These are phyloP conservation scores for Acrocyrtus sp. DNA, from an alignment of 2,888 invertebrate genomes.

Conservation along the genomic window DNA sequence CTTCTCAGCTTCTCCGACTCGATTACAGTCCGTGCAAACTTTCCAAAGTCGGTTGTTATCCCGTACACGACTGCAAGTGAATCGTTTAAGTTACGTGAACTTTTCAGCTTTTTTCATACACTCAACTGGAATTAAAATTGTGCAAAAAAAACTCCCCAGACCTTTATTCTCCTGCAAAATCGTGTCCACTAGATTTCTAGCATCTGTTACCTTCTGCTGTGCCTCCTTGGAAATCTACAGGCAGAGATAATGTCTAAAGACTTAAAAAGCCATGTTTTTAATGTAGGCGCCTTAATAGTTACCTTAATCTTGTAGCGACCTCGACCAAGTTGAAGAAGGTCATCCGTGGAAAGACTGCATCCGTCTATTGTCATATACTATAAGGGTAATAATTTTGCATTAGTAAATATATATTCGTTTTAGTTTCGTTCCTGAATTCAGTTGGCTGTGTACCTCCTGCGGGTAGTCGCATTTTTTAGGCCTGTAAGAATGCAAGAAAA, in stretches of 20 bases:
- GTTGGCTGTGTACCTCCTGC: conserved; percentile 33
- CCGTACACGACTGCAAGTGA: conserved; percentile 69
- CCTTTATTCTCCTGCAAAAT: conserved; percentile 72
- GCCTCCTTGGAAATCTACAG: conserved; percentile 70
- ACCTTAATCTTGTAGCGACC: conserved; percentile 71
- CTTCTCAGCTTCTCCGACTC: conserved; percentile 71
- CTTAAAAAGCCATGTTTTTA: too few relatives aligned
- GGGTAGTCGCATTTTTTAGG: conserved; percentile 40
- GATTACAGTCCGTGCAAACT: conserved; percentile 72
- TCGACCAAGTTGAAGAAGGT: conserved; percentile 71
- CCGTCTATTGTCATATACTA: conserved; percentile 72
- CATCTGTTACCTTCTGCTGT: conserved; percentile 69
- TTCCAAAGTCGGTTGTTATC: conserved; percentile 76
- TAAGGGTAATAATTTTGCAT: background rate
- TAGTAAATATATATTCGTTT: too few relatives aligned
- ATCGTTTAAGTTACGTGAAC: background rate
- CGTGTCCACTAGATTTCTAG: conserved; percentile 71
- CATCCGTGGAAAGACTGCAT: conserved; percentile 70
- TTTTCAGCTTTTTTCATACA: too few relatives aligned
- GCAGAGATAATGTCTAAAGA: too few relatives aligned
- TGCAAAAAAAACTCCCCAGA: conserved; percentile 63
- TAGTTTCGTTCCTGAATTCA: too few relatives aligned
- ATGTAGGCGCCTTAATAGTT: too few relatives aligned
- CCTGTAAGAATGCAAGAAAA: conserved; percentile 17
- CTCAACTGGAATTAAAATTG: too few relatives aligned